Conservation (phyloP, 1,140 invertebrate genomes). For the Archegozetes longisetosus region DNA sequence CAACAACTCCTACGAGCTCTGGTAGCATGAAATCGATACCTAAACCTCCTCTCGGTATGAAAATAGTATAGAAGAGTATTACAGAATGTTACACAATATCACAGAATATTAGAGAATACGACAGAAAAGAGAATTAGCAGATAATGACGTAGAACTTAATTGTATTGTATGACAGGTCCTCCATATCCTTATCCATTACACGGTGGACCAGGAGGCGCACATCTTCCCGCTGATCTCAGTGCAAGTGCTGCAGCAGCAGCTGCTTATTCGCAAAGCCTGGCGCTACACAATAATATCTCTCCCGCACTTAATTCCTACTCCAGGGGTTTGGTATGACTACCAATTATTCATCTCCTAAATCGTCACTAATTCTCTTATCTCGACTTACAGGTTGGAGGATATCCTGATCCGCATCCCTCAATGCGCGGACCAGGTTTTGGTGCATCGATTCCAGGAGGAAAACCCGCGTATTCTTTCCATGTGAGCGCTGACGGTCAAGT, state of each 20-base stretch:
- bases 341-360: background rate
- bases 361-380: conserved; percentile 25
- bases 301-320: conserved; percentile 28
- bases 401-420: conserved; percentile 62
- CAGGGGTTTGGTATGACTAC: conserved; percentile 25
- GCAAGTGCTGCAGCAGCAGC: conserved; percentile 21
- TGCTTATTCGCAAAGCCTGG: conserved; percentile 22
- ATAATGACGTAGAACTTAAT: no score
- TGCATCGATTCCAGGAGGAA: conserved; percentile 35
- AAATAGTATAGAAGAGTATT: no score
- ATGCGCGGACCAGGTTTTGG: conserved; percentile 47
- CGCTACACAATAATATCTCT: conserved; percentile 30
- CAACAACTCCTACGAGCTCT: conserved; percentile 56
- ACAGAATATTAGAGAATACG: no score
- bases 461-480: conserved; percentile 81
- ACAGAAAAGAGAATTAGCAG: no score
- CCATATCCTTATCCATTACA: conserved; percentile 23
- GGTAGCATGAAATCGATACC: conserved; percentile 30
- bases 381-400: conserved; percentile 34
- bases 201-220: conserved; percentile 19
- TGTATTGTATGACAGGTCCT: conserved; percentile 21
- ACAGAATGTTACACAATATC: no score
- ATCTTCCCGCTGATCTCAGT: conserved; percentile 24
- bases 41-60: conserved; percentile 19
- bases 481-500: conserved; percentile 64